These are phyloP conservation scores for Osmerus mordax DNA, from an alignment of 2,113 vertebrate genomes.

Conservation along the genomic window DNA sequence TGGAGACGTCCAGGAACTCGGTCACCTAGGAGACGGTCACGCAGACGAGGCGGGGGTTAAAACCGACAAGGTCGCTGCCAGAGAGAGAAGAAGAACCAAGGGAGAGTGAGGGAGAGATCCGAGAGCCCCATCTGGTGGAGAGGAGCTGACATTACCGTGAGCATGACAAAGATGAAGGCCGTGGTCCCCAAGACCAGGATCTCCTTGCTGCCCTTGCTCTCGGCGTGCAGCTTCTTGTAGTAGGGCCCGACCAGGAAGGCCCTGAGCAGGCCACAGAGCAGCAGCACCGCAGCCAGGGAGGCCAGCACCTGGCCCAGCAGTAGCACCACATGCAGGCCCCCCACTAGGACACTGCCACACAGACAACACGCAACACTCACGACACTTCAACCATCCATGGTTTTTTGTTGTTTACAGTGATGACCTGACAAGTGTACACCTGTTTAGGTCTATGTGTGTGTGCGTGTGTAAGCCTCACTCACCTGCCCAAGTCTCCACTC, in stretches of 20 bases:
- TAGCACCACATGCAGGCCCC: slow-evolving; percentile 76
- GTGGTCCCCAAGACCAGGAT: slow-evolving; percentile 88
- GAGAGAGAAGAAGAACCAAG: background rate
- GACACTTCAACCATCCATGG: no score
- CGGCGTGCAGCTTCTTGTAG: slow-evolving; percentile 86
- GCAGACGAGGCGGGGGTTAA: background rate
- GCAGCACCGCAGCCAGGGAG: slow-evolving; percentile 83
- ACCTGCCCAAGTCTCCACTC: slow-evolving; percentile 78
- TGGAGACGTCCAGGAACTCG: slow-evolving; percentile 88
- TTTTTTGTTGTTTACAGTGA: no score
- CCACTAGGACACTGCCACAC: slow-evolving; percentile 69
- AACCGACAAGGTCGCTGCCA: background rate
- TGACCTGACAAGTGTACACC: no score
- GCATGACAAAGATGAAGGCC: slow-evolving; percentile 92
- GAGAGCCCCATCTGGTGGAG: background rate
- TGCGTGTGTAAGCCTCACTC: slow-evolving; percentile 1
- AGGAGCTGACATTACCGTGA: slow-evolving; percentile 73
- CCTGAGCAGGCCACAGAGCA: slow-evolving; percentile 83
- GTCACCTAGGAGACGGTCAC: slow-evolving; percentile 76
- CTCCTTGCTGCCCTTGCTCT: slow-evolving; percentile 93
- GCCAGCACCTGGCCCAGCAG: slow-evolving; percentile 83
- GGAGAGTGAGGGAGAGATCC: background rate
- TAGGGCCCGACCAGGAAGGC: slow-evolving; percentile 87
- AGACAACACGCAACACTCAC: background rate
- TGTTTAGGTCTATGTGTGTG: background rate